Evolutionary conservation across 2,797 vertebrate genomes (phyloP).

Genomic region (Bryconaethiops microstoma): DNA sequence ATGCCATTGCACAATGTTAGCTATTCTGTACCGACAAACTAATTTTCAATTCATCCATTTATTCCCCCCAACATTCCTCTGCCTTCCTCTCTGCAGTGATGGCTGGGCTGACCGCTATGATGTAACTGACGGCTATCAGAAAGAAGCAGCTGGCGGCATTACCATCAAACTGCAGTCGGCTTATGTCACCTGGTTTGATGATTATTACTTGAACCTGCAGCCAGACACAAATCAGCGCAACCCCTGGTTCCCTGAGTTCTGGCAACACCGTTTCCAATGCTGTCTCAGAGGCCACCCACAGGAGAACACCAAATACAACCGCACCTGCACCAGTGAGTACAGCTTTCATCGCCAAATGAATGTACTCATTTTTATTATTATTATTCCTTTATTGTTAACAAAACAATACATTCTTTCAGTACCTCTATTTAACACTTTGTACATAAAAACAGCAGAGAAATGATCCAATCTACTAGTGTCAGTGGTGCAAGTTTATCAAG

Average conservation of each 20-base stretch:
- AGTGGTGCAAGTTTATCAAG: too few relatives aligned
- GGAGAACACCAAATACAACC: slow-evolving; percentile 89
- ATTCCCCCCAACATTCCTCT: neutral
- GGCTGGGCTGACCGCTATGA: slow-evolving; percentile 98
- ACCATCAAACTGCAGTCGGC: slow-evolving; percentile 98
- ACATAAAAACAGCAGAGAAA: too few relatives aligned
- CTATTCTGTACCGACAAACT: neutral
- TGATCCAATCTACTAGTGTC: too few relatives aligned
- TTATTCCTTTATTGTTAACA: too few relatives aligned
- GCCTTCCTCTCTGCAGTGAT: slow-evolving; percentile 76
- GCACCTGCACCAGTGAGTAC: slow-evolving; percentile 91
- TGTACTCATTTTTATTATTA: too few relatives aligned
- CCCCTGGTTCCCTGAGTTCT: slow-evolving; percentile 98
- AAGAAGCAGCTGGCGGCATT: slow-evolving; percentile 93
- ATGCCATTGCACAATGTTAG: neutral
- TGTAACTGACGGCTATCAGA: slow-evolving; percentile 93
- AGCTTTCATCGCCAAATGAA: too few relatives aligned
- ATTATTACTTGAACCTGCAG: slow-evolving; percentile 93
- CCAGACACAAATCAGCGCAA: slow-evolving; percentile 92
- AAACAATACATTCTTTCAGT: too few relatives aligned
- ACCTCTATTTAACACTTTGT: too few relatives aligned
- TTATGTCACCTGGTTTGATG: slow-evolving; percentile 96
- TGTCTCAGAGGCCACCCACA: slow-evolving; percentile 86
- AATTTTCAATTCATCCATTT: neutral
- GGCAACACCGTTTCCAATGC: slow-evolving; percentile 98